A percentile compares a stretch with the other conserved stretches of the same genome.
Evolutionary conservation across 1,140 invertebrate genomes (phyloP).

Genomic region (Hycleus cichorii): DNA sequence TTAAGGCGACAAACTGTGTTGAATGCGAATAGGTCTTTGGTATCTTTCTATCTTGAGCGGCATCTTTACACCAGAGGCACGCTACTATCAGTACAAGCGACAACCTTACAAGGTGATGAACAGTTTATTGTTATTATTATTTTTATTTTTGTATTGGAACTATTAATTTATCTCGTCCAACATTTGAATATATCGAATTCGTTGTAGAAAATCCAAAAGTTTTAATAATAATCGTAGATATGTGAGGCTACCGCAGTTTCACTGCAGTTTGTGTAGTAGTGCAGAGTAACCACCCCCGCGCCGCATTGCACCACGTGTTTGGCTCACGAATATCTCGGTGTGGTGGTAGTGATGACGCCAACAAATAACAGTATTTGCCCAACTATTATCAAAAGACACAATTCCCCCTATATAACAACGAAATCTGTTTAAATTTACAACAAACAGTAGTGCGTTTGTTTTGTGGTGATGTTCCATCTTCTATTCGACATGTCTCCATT

Average conservation of each 20-base stretch:
- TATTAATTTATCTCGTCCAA: too few species aligned
- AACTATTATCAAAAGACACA: not conserved
- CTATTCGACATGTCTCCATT: slow-evolving; percentile 27
- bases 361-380: not conserved
- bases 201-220: too few species aligned
- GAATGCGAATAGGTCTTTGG: slow-evolving; percentile 9
- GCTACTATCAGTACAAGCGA: not conserved
- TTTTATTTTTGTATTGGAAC: too few species aligned
- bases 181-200: too few species aligned
- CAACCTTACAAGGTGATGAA: too few species aligned
- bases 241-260: slow-evolving; percentile 1
- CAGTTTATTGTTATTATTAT: too few species aligned
- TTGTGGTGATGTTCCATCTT: slow-evolving; percentile 20
- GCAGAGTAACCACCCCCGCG: slow-evolving; percentile 20
- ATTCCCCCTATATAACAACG: not conserved
- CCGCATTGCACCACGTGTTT: slow-evolving; percentile 29
- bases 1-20: slow-evolving; percentile 9
- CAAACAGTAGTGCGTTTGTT: slow-evolving; percentile 3
- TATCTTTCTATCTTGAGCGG: slow-evolving; percentile 6
- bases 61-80: not conserved
- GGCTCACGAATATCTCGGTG: not conserved
- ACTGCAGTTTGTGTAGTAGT: slow-evolving; percentile 21
- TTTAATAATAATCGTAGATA: too few species aligned
- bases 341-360: not conserved
- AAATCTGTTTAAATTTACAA: not conserved